These are phyloP conservation scores for Bimastos eiseni DNA, from an alignment of 2,888 invertebrate genomes.

Conservation along the genomic window DNA sequence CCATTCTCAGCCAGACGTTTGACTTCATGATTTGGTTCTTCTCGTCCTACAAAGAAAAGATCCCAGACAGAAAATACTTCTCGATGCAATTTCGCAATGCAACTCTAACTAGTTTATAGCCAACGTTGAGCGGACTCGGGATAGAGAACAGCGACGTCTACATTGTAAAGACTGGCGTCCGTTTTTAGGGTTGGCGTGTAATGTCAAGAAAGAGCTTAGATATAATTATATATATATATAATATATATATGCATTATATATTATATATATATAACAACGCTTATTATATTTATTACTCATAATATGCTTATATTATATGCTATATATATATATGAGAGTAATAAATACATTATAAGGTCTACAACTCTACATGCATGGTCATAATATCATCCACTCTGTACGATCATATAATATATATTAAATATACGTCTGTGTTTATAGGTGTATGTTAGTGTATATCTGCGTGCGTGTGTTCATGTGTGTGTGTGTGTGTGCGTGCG, in stretches of 20 bases:
- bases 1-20: constrained; percentile 51
- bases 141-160: background rate
- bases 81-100: background rate
- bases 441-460: no score
- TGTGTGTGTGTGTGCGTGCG: background rate
- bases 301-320: no score
- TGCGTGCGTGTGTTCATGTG: background rate
- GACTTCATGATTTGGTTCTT: constrained; percentile 97
- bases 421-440: no score
- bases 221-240: no score
- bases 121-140: background rate
- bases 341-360: no score
- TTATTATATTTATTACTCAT: no score
- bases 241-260: no score
- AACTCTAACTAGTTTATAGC: background rate
- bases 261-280: no score
- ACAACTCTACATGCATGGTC: background rate
- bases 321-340: background rate
- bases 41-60: constrained; percentile 75
- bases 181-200: background rate
- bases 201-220: background rate
- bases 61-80: background rate
- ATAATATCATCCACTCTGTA: background rate
- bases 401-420: no score
- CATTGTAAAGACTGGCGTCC: background rate